Base-by-base conservation (phyloP, 35 echinoderm and acorn worm genomes). In the Lytechinus variegatus region DNA sequence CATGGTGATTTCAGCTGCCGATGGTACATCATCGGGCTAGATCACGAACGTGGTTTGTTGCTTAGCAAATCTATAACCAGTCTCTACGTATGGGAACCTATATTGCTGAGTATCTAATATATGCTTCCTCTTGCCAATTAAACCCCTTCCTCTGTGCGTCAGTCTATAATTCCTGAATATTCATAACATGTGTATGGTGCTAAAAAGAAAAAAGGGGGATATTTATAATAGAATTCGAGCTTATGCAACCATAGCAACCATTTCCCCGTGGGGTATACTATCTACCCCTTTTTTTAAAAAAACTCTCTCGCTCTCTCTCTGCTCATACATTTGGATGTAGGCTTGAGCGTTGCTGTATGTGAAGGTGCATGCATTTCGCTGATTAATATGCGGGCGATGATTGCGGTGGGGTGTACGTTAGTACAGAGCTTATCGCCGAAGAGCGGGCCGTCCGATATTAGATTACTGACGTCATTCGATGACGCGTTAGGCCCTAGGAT, bases 401-500 rank as follows among this genome's bases (percentile, higher is more conserved):
- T 93, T 93, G 52, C 55, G 14, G 54, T 28, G n/a, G 92, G 10
- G 92, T 54, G 92, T 55, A 57, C 92, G 92, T 93, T 93, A 93
- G 92, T 57, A 57, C 53, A 54, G 92, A 54, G 92, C 92, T 93
- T 93, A 93, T 93, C 92, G 53, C 54, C 92, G 52, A 27, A 4
- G 53, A 93, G 56, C 92, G 92, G 92, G 92, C 92, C 54, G 92
- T 93, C 92, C 92, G 92, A 93, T 93, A 93, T 93, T 93, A 93
- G 92, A 93, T 54, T 93, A 28, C 92, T 93, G 92, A 93, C 92
- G 92, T 93, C 92, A 93, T 33, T 55, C 55, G 53, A 57, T 93
- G 92, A 93, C 92, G 92, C 92, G 92, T 93, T 93, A 93, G 92
- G 92, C 92, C 92, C 92, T 93, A 93, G 92, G 92, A 93, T 93